phyloP scores from a whole-genome alignment of 2,797 vertebrate species.

The Aselliscus stoliczkanus region DNA sequence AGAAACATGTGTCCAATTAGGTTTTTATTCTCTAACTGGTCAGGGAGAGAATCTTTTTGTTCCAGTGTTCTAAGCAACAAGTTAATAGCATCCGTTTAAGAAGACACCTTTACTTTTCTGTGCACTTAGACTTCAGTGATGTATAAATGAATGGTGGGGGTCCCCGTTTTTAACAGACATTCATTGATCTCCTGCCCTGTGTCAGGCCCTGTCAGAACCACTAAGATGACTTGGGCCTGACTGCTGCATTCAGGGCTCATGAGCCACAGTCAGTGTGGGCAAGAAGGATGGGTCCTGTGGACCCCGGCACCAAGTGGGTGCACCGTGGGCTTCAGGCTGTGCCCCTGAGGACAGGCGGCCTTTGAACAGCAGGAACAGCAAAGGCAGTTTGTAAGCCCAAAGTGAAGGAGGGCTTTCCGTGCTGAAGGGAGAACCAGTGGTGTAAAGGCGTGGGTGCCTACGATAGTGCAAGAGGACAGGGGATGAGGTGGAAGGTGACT shows the following conservation, averaged over 20 bases:
- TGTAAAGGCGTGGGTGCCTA: neutral
- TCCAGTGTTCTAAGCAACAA: neutral
- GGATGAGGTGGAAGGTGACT: neutral
- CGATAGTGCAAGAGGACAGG: neutral
- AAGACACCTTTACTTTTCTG: neutral
- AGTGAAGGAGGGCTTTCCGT: neutral
- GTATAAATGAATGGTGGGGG: too few relatives aligned
- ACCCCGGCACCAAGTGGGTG: neutral
- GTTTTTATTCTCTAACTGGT: neutral
- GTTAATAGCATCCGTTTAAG: neutral
- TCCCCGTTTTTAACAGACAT: neutral
- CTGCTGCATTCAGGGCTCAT: neutral
- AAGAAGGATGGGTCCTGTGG: too few relatives aligned
- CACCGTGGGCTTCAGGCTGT: neutral
- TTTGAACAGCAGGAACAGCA: neutral
- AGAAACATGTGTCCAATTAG: neutral
- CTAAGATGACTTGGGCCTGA: neutral
- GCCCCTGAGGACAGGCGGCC: neutral
- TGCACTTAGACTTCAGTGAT: neutral
- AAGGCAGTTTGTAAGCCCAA: neutral
- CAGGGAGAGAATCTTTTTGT: neutral
- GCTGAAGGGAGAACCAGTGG: neutral
- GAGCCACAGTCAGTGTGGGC: neutral
- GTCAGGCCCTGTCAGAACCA: neutral
- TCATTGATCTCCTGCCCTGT: neutral